Conservation (phyloP, 2,113 vertebrate genomes). For the Danionella cerebrum region DNA sequence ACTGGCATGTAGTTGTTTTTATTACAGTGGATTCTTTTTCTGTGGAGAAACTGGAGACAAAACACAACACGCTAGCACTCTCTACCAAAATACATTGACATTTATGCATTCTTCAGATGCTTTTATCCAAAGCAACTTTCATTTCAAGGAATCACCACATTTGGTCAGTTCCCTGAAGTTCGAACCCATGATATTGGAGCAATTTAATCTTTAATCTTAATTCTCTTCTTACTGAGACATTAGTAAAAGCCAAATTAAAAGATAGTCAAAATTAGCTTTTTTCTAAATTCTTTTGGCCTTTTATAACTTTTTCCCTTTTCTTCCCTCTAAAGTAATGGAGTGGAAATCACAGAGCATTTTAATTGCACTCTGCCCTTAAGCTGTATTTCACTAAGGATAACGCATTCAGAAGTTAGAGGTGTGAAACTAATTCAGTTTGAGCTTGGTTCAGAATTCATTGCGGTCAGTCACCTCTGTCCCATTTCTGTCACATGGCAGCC, state of each 20-base stretch:
- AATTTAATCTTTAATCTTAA: too few species aligned
- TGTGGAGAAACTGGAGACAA: background rate
- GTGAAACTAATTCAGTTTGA: background rate
- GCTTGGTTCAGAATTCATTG: background rate
- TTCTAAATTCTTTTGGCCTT: background rate
- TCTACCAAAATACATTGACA: too few species aligned
- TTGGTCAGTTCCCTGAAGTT: too few species aligned
- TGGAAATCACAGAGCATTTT: background rate
- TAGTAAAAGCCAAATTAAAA: background rate
- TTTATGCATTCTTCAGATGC: too few species aligned
- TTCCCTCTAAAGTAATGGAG: background rate
- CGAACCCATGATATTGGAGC: too few species aligned
- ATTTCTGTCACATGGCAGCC: slow-evolving; percentile 21
- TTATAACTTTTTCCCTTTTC: background rate
- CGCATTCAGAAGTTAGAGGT: background rate
- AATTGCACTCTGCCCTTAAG: background rate
- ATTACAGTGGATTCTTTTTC: background rate
- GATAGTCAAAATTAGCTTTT: background rate
- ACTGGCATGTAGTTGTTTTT: background rate
- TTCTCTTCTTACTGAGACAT: too few species aligned
- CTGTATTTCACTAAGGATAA: background rate
- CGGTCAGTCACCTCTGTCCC: background rate
- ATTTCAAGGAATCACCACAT: too few species aligned
- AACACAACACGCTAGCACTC: background rate
- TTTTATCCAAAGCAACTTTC: too few species aligned